Conservation (phyloP, 2,888 invertebrate genomes). For the Bugula neritina region DNA sequence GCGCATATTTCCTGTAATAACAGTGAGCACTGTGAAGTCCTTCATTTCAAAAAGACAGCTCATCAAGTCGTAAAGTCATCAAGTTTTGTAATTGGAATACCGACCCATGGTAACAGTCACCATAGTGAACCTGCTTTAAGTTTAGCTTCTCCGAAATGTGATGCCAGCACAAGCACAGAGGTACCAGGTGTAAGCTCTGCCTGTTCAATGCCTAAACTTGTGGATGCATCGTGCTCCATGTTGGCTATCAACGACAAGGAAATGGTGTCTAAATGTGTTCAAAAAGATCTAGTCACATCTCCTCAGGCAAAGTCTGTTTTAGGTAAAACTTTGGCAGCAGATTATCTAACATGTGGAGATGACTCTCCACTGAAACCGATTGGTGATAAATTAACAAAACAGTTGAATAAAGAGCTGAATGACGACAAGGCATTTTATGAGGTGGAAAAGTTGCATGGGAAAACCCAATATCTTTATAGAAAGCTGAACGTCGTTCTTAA, state of each 20-base stretch:
- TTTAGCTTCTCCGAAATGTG: background rate
- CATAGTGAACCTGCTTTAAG: no score
- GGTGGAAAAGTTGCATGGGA: slow-evolving; percentile 20
- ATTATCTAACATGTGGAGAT: background rate
- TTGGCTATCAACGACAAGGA: background rate
- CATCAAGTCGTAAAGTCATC: background rate
- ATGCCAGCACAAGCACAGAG: background rate
- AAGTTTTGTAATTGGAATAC: background rate
- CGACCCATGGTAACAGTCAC: background rate
- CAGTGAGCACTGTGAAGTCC: background rate
- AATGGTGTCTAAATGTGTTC: background rate
- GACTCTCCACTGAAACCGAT: background rate
- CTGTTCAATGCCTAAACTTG: background rate
- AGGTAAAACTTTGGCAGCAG: background rate
- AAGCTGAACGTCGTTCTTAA: background rate
- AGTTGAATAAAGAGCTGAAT: background rate
- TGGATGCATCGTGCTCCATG: background rate
- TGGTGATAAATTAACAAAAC: background rate
- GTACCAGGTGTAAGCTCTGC: background rate
- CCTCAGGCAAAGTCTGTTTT: background rate
- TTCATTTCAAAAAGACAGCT: background rate
- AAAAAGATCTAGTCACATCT: background rate
- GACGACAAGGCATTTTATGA: slow-evolving; percentile 7
- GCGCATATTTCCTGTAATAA: background rate
- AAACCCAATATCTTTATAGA: slow-evolving; percentile 3